These are phyloP conservation scores for Rhinoptilus africanus DNA, from an alignment of 2,113 vertebrate species.

Conservation along the genomic window DNA sequence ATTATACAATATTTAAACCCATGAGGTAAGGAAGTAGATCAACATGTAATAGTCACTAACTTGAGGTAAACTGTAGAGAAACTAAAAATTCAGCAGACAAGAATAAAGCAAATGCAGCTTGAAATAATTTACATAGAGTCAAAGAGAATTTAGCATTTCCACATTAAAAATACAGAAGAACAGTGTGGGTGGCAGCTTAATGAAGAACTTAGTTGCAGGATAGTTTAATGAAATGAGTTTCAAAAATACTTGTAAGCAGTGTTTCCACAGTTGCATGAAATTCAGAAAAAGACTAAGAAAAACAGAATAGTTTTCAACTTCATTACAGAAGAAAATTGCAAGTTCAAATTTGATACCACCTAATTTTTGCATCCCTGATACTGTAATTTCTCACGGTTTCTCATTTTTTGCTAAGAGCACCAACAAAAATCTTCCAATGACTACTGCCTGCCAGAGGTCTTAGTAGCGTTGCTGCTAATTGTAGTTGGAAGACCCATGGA, in stretches of 20 bases:
- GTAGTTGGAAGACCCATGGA: neutral
- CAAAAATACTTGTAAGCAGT: neutral
- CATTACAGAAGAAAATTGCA: neutral
- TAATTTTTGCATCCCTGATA: neutral
- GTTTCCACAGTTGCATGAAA: neutral
- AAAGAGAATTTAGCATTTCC: neutral
- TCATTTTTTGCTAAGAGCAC: neutral
- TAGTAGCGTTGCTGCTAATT: neutral
- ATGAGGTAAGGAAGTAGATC: conserved; percentile 11
- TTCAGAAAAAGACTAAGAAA: neutral
- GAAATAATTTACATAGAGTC: neutral
- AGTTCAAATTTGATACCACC: neutral
- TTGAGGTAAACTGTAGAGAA: neutral
- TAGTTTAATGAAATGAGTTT: neutral
- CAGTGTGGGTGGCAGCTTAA: neutral
- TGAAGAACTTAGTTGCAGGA: neutral
- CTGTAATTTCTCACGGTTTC: neutral
- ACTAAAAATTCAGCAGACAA: neutral
- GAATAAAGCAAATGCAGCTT: neutral
- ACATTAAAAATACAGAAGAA: neutral
- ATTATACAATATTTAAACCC: conserved; percentile 56
- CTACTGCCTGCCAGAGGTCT: neutral
- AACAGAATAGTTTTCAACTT: neutral
- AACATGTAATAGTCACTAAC: neutral
- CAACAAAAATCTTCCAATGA: neutral